Evolutionary conservation across 2,888 invertebrate species (phyloP).

Genomic region (Pomacea canaliculata): DNA sequence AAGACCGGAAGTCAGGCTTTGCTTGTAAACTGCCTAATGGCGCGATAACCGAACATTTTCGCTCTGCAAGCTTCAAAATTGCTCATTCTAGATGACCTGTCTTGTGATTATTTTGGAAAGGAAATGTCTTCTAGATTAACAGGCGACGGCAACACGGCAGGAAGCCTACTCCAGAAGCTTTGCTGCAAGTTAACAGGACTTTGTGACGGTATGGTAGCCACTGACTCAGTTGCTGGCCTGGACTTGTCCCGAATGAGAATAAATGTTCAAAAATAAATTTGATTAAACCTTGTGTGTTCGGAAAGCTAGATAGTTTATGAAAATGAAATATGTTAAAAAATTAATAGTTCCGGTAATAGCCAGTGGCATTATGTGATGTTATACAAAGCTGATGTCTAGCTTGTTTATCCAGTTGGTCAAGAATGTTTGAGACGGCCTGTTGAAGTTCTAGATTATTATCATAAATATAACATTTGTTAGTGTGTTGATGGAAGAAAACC

Average conservation of each 20-base stretch:
- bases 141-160: constrained; percentile 22
- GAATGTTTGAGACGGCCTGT: too few species aligned
- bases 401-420: too few species aligned
- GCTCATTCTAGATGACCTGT: neutral
- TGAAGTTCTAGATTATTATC: too few species aligned
- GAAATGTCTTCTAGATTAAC: constrained; percentile 12
- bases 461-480: too few species aligned
- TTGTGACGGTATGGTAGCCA: constrained; percentile 41
- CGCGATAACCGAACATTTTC: constrained; percentile 21
- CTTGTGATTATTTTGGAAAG: neutral
- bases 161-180: constrained; percentile 45
- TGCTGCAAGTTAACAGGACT: constrained; percentile 56
- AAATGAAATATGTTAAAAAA: too few species aligned
- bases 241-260: constrained; percentile 17
- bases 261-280: too few species aligned
- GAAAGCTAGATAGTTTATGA: too few species aligned
- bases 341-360: too few species aligned
- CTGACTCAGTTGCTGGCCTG: constrained; percentile 5
- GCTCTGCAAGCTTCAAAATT: neutral
- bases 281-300: too few species aligned
- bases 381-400: too few species aligned
- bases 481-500: too few species aligned
- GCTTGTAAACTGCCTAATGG: constrained; percentile 10
- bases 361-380: too few species aligned
- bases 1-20: constrained; percentile 19